These are phyloP conservation scores for Noctua fimbriata DNA, from an alignment of 2,888 invertebrate species.

Conservation along the genomic window DNA sequence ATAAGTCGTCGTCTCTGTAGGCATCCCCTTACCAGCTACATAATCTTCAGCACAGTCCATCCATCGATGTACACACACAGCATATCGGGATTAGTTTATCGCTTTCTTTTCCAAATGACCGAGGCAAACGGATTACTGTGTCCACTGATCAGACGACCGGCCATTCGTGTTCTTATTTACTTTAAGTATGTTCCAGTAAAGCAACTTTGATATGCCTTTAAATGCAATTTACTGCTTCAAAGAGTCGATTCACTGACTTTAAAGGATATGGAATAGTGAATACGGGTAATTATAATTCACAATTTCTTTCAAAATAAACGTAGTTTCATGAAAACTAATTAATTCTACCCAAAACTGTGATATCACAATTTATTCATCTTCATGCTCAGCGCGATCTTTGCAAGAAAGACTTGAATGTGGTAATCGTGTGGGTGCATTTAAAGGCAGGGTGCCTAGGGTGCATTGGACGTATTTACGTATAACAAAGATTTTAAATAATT, in stretches of 20 bases:
- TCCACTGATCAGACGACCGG: slow-evolving; percentile 27
- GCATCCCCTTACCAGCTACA: not conserved
- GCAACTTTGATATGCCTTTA: slow-evolving; percentile 43
- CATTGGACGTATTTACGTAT: not conserved
- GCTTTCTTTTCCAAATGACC: slow-evolving; percentile 19
- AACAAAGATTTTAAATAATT: not conserved
- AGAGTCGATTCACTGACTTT: slow-evolving; percentile 18
- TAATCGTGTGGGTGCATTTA: not conserved
- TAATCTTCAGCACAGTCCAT: not conserved
- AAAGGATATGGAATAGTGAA: slow-evolving; percentile 19
- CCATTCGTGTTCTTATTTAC: slow-evolving; percentile 32
- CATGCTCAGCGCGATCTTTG: not conserved
- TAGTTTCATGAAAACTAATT: not conserved
- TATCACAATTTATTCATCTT: not conserved
- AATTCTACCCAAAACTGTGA: not conserved
- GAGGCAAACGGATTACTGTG: slow-evolving; percentile 30
- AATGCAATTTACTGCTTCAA: slow-evolving; percentile 41
- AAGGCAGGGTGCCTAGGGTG: no score
- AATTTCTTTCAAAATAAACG: not conserved
- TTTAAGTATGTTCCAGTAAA: slow-evolving; percentile 40
- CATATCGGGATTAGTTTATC: not conserved
- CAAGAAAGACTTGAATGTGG: not conserved
- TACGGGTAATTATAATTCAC: not conserved
- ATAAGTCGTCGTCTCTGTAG: not conserved
- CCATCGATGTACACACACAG: not conserved